Evolutionary conservation across 2,113 vertebrate species (phyloP), one percentile per base, ranked within the genome.

Genomic region (Saguinus imperator): DNA sequence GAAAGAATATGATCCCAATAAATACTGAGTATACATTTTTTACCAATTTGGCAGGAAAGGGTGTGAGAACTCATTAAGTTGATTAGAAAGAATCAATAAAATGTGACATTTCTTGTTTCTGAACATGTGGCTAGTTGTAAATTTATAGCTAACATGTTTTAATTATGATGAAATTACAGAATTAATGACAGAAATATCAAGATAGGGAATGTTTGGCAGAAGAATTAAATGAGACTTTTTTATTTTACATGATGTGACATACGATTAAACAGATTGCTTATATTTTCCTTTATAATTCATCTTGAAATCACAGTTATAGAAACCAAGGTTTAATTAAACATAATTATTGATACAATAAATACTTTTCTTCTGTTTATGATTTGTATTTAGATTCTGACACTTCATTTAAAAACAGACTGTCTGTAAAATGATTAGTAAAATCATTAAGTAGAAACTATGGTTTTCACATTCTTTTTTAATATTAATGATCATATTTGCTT

Each of bases 391-490:
- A 88, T 84, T 79, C 48, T 86, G 17, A 70, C 21, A 96, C 72
- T 76, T 91, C 79, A 92, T 29, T 66, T 93, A 88, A 80, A 89
- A 82, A 83, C 35, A 96, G 66, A 12, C 35, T 76, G 6, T 89
- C 6, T 75, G 8, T 82, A 57, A 93, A 91, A 66, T 58, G 10
- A 61, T 5, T 75, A 96, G 87, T 75, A 68, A 92, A 82, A 79
- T 5, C 21, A 75, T 57, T 40, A 68, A 80, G 76, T 14, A 29
- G 37, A 93, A 91, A 27, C 83, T 64, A 77, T 96, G 91, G 29
- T 70, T 96, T 87, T 48, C 21, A 64, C 72, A 35, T 91, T 70
- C 48, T 68, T 88, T 95, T 76, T 68, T n/a, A 96, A 96, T 64
- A 84, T 61, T 79, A 70, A 91, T 87, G 23, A 55, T 52, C 20